phyloP scores from a whole-genome alignment of 2,113 vertebrate species.

The Sapajus apella region DNA sequence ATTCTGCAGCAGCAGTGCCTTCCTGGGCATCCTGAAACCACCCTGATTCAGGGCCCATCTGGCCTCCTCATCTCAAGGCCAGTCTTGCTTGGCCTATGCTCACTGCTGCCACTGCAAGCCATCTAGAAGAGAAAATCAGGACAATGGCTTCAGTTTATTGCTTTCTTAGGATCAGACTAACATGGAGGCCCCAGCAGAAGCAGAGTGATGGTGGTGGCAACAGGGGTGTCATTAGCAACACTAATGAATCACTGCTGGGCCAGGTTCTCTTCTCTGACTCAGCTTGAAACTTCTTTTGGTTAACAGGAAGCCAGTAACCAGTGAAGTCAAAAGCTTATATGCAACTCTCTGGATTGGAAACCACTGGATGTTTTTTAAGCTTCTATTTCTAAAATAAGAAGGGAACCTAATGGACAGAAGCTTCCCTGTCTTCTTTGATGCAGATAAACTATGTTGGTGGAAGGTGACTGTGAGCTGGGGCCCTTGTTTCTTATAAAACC shows the following conservation, averaged over 20 bases:
- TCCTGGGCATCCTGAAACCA: neutral
- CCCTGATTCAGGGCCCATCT: neutral
- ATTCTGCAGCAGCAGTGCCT: neutral
- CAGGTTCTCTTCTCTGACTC: slow-evolving; percentile 55
- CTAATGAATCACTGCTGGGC: slow-evolving; percentile 48
- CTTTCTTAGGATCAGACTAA: neutral
- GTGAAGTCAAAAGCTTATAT: neutral
- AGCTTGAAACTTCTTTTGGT: slow-evolving; percentile 43
- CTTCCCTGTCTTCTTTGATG: neutral
- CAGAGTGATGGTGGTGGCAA: neutral
- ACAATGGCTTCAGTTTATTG: neutral
- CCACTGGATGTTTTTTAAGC: slow-evolving; percentile 32
- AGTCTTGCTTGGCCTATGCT: neutral
- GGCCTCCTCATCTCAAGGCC: neutral
- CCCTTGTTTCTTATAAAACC: neutral
- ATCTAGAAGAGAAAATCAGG: neutral
- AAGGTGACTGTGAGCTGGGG: neutral
- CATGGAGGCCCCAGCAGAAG: neutral
- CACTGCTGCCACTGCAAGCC: neutral
- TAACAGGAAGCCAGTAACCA: slow-evolving; percentile 52
- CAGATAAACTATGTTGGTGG: neutral
- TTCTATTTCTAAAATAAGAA: slow-evolving; percentile 52
- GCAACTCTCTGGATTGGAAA: neutral
- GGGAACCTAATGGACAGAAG: neutral
- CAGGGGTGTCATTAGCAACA: neutral